Evolutionary conservation across 2,797 vertebrate genomes (phyloP), one percentile per base, ranked within the genome.

Genomic region (Lithobates sylvaticus): DNA sequence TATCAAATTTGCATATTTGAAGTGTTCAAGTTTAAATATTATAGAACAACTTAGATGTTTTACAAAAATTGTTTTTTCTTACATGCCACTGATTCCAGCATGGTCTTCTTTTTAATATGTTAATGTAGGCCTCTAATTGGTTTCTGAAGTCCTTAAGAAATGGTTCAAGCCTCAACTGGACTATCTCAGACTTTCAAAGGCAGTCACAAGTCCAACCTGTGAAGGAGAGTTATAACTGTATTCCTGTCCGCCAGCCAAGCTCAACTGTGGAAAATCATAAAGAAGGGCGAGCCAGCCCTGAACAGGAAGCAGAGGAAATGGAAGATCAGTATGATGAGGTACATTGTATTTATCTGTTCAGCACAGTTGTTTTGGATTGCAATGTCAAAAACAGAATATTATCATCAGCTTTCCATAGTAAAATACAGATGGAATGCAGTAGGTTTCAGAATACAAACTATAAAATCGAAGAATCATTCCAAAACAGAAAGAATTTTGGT

Each of bases 101-200:
- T 54, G 50, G 50, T 54, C 15, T 75, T 39, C 23, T 58, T 18
- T 58, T 76, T 18, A 29, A 18, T 76, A 15, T 81, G 29, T 82
- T 64, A 73, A 89, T 90, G 88, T 91, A 96, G 96, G 94, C 92
- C 73, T 88, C 91, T 84, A 94, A 90, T 54, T 91, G 89, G 92
- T 91, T 93, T 86, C 90, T 84, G 89, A 93, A 93, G 85, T 71
- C 85, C 71, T 89, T 89, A 78, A 83, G 87, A 89, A 92, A 84
- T 88, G 89, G 89, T 76, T 88, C 82, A 79, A 84, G 83, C 88
- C 89, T 90, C 65, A 89, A 86, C 84, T 91, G 93, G 93, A 88
- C 84, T 78, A 32, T 89, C 84, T 89, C 90, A 54, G 88, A 90
- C 50, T 81, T 93, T 36, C 83, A 90, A 89, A 92, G 93, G 91